Percentiles rank a stretch among this genome's conserved stretches.
Conservation (phyloP, 2,113 vertebrate species). For the Trichechus manatus region DNA sequence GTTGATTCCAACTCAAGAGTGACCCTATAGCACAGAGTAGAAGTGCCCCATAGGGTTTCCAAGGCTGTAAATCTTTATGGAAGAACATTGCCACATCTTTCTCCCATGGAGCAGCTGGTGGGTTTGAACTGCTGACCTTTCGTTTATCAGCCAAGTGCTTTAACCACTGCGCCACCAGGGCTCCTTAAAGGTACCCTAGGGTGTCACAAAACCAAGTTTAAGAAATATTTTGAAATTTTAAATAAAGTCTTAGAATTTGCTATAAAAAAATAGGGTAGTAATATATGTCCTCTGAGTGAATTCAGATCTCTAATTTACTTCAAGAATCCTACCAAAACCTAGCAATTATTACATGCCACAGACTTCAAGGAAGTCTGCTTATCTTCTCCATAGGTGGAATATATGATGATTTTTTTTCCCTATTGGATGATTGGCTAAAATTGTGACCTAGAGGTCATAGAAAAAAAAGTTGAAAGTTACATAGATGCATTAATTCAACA, state of each 20-base stretch:
- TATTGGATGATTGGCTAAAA: not conserved
- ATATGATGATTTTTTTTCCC: not conserved
- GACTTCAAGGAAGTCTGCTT: not conserved
- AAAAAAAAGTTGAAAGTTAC: not conserved
- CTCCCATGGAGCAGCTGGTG: too few species aligned
- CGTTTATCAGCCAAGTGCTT: too few species aligned
- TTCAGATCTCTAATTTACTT: not conserved
- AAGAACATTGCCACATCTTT: too few species aligned
- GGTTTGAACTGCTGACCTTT: too few species aligned
- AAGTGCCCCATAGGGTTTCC: too few species aligned
- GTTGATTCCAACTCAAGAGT: too few species aligned
- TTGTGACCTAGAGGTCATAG: not conserved
- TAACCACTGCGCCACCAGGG: not conserved
- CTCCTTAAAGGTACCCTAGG: too few species aligned
- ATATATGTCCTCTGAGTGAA: not conserved
- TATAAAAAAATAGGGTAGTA: slow-evolving; percentile 1
- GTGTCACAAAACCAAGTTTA: slow-evolving; percentile 25
- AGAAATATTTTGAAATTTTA: slow-evolving; percentile 28
- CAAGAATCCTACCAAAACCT: not conserved
- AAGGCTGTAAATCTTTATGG: too few species aligned
- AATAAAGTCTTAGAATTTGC: slow-evolving; percentile 11
- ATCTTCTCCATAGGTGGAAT: not conserved
- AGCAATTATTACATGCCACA: not conserved
- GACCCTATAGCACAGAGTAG: too few species aligned
- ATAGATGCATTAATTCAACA: not conserved